Evolutionary conservation across 2,113 vertebrate species (phyloP).

Genomic region (Eclectus roratus): DNA sequence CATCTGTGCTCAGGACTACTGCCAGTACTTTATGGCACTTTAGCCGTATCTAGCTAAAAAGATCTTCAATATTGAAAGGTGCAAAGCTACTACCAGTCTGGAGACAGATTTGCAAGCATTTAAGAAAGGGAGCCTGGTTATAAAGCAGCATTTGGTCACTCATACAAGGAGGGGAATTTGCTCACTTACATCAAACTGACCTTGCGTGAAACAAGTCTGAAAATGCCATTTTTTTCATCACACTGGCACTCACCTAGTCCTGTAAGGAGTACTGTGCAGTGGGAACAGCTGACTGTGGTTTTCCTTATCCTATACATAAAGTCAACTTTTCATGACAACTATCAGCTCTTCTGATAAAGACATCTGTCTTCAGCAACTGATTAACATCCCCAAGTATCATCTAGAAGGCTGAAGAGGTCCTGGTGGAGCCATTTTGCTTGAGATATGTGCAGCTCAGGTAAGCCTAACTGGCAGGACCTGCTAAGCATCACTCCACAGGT

Average conservation of each 20-base stretch:
- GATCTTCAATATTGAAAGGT: background rate
- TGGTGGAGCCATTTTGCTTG: background rate
- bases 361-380: background rate
- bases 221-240: background rate
- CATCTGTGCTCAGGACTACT: background rate
- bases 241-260: rapidly evolving
- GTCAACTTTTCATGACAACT: background rate
- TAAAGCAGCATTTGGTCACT: background rate
- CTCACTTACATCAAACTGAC: background rate
- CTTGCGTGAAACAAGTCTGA: background rate
- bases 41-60: background rate
- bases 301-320: background rate
- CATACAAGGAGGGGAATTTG: background rate
- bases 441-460: background rate
- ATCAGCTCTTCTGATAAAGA: background rate
- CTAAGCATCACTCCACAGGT: background rate
- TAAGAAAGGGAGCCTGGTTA: background rate
- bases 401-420: background rate
- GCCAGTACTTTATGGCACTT: background rate
- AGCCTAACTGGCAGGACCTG: background rate
- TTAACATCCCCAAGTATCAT: background rate
- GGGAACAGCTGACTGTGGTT: background rate
- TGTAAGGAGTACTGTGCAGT: background rate
- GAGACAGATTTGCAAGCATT: background rate
- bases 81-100: background rate